Evolutionary conservation across 2,113 vertebrate species (phyloP).

Genomic region (Cricetomys ansorgei): DNA sequence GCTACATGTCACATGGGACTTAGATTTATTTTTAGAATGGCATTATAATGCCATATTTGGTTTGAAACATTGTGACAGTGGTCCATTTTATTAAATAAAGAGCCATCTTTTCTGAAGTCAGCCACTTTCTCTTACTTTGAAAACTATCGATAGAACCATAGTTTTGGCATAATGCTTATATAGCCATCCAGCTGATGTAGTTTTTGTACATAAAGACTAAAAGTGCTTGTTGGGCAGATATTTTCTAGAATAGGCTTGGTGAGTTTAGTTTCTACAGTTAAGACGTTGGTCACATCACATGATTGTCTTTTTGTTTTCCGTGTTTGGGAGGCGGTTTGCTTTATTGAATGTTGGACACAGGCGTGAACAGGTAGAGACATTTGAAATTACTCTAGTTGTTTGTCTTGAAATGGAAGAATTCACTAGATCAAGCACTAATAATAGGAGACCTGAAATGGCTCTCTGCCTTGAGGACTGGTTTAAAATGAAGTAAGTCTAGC

Average conservation of each 20-base stretch:
- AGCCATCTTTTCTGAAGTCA: constrained; percentile 61
- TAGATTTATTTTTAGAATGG: constrained; percentile 89
- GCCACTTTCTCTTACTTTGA: constrained; percentile 31
- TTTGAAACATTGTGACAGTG: constrained; percentile 83
- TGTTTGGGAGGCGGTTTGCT: not conserved
- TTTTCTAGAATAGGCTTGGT: constrained; percentile 24
- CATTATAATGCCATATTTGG: constrained; percentile 93
- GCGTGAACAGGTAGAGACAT: constrained; percentile 10
- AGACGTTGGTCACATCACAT: constrained; percentile 14
- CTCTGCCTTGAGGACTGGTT: constrained; percentile 46
- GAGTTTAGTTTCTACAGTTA: constrained; percentile 40
- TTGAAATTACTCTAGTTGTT: not conserved
- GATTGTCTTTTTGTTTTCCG: constrained; percentile 11
- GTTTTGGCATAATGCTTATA: not conserved
- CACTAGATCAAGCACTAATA: not conserved
- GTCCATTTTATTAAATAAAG: constrained; percentile 81
- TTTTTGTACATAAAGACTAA: constrained; percentile 4
- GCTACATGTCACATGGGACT: constrained; percentile 88
- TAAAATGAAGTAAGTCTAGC: constrained; percentile 20
- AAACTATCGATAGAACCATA: not conserved
- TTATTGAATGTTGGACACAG: not conserved
- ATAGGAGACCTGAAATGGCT: not conserved
- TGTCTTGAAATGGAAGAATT: constrained; percentile 39
- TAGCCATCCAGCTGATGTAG: not conserved
- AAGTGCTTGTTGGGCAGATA: constrained; percentile 2